Evolutionary conservation across 2,888 invertebrate genomes (phyloP).

Genomic region (Orchesellides sinensis): DNA sequence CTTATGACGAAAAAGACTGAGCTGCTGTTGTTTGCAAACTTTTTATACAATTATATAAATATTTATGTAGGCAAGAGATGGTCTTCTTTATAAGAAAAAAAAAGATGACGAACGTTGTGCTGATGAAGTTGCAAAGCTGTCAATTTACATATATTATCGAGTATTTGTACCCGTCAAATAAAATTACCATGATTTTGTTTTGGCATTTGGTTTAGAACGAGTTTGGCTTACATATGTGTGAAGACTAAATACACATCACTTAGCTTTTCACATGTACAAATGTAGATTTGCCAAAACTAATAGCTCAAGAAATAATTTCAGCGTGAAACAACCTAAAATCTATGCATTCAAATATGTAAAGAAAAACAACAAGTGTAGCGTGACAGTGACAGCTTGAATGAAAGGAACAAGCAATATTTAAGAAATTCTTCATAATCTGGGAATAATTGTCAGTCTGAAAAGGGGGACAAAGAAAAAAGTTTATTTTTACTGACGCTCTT

Average conservation of each 20-base stretch:
- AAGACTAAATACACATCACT: not conserved
- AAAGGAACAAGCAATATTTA: not conserved
- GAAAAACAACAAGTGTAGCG: slow-evolving; percentile 28
- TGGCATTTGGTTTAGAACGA: slow-evolving; percentile 56
- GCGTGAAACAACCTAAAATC: not conserved
- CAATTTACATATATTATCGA: slow-evolving; percentile 65
- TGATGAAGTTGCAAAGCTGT: slow-evolving; percentile 60
- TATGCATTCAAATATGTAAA: not conserved
- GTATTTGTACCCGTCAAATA: slow-evolving; percentile 60
- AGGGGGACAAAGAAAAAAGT: not conserved
- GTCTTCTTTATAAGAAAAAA: too few species aligned
- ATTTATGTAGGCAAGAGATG: slow-evolving; percentile 5
- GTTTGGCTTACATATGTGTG: slow-evolving; percentile 29
- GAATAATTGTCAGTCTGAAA: not conserved
- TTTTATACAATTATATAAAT: not conserved
- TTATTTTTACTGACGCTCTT: not conserved
- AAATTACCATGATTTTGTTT: slow-evolving; percentile 56
- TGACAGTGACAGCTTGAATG: slow-evolving; percentile 49
- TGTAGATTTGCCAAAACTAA: slow-evolving; percentile 46
- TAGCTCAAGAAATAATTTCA: slow-evolving; percentile 27
- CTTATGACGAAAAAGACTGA: not conserved
- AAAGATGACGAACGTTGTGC: slow-evolving; percentile 14
- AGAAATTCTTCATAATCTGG: not conserved
- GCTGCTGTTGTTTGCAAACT: slow-evolving; percentile 23
- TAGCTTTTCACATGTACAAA: too few species aligned